A percentile compares a stretch with the other conserved stretches of the same genome.
These are phyloP conservation scores for Drosophila nigritarsus DNA, from an alignment of 2,888 invertebrate species.

Conservation along the genomic window DNA sequence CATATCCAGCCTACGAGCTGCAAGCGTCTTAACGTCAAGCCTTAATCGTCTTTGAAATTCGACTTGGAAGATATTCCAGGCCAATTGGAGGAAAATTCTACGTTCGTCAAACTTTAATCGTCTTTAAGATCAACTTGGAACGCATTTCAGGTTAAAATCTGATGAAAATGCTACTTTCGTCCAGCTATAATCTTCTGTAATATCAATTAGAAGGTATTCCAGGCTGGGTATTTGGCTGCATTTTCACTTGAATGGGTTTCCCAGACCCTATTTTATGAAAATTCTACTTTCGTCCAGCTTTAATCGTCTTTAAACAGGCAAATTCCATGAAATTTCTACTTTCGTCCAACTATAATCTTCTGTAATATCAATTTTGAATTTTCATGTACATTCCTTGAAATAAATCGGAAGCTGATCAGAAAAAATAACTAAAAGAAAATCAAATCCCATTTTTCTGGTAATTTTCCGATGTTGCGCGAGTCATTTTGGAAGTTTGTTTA, in stretches of 20 bases:
- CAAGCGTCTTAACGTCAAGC: background rate
- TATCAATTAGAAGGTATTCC: too few relatives aligned
- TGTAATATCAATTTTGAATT: background rate
- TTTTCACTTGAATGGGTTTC: too few relatives aligned
- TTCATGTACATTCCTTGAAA: background rate
- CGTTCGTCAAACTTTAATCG: background rate
- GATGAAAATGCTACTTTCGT: background rate
- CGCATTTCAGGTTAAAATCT: background rate
- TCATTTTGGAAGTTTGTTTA: background rate
- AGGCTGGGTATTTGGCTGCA: too few relatives aligned
- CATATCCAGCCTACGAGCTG: slow-evolving; percentile 14
- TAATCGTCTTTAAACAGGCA: background rate
- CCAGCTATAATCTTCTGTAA: background rate
- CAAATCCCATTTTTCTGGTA: background rate
- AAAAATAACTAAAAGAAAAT: background rate
- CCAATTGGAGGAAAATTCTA: background rate
- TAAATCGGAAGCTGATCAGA: background rate
- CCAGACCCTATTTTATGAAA: too few relatives aligned
- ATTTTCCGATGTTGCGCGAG: background rate
- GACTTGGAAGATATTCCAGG: background rate
- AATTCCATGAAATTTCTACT: background rate
- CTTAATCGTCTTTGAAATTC: background rate
- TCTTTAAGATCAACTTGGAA: background rate
- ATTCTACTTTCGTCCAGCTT: background rate
- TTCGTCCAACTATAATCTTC: background rate